Conservation (phyloP, 2,797 vertebrate genomes). For the Coracias cyanogaster region DNA sequence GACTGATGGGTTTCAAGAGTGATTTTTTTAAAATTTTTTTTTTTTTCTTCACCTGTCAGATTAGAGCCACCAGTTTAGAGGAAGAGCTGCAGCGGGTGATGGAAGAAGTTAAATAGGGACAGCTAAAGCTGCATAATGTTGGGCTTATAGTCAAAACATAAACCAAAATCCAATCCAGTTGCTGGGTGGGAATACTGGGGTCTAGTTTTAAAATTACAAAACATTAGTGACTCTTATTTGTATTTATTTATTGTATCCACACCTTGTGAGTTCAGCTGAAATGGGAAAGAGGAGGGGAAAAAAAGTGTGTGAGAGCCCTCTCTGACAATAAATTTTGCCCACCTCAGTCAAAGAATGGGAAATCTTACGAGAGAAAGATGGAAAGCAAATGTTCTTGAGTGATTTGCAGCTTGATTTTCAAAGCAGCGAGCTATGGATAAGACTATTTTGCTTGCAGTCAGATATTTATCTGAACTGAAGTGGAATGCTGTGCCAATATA, state of each 20-base stretch:
- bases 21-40: background rate
- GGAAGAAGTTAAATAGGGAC: background rate
- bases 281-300: background rate
- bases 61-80: background rate
- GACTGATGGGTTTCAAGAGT: background rate
- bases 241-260: background rate
- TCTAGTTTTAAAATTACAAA: background rate
- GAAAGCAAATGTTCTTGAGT: background rate
- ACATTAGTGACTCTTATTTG: background rate
- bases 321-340: background rate
- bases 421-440: background rate
- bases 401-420: background rate
- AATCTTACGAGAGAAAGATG: background rate
- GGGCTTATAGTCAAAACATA: background rate
- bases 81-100: background rate
- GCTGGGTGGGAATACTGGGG: background rate
- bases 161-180: background rate
- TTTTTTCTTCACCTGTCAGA: background rate
- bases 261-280: background rate
- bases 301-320: background rate
- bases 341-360: background rate
- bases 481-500: background rate
- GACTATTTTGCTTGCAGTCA: background rate
- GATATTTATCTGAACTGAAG: background rate
- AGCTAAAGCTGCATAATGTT: background rate